phyloP scores from a whole-genome alignment of 2,113 vertebrate genomes.

The Colaptes auratus region DNA sequence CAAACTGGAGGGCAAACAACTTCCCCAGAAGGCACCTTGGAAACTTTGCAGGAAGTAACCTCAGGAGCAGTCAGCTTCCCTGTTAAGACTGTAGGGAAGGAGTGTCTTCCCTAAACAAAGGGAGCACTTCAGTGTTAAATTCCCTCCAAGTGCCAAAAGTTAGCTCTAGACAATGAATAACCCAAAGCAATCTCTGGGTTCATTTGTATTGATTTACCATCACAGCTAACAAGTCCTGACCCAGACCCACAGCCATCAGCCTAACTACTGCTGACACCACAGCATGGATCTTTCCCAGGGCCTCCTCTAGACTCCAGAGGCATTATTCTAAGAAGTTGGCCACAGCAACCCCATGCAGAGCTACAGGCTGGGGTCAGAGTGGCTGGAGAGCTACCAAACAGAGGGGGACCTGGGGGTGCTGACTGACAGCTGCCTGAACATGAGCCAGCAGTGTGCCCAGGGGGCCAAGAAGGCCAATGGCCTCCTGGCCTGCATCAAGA shows the following conservation, averaged over 20 bases:
- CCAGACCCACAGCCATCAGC: neutral
- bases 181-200: neutral
- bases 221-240: neutral
- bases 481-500: too few relatives aligned
- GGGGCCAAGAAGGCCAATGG: too few relatives aligned
- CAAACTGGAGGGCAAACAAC: neutral
- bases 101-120: neutral
- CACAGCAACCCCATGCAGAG: too few relatives aligned
- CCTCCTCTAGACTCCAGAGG: too few relatives aligned
- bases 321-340: too few relatives aligned
- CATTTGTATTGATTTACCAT: neutral
- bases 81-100: neutral
- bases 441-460: too few relatives aligned
- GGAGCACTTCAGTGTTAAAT: neutral
- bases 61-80: neutral
- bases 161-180: neutral
- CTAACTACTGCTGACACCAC: neutral
- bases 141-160: neutral
- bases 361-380: too few relatives aligned
- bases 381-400: too few relatives aligned
- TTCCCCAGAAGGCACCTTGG: accelerated
- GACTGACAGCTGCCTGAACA: too few relatives aligned
- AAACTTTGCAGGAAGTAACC: accelerated
- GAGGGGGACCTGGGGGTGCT: too few relatives aligned
- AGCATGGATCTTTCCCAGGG: neutral